These are phyloP conservation scores for Tachina grossa DNA, from an alignment of 2,888 invertebrate genomes.

Conservation along the genomic window DNA sequence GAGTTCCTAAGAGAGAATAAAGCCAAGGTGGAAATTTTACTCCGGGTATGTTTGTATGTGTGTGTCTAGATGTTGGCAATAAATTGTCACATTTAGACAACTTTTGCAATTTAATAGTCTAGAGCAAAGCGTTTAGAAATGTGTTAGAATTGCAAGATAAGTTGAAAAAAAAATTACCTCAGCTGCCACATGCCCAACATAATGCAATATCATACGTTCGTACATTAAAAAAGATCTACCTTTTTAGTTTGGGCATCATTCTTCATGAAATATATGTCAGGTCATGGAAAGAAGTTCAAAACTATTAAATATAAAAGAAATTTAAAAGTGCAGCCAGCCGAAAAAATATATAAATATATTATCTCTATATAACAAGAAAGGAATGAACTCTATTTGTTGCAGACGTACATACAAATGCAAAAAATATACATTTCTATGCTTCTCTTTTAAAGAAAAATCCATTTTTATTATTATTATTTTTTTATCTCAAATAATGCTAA, in stretches of 20 bases:
- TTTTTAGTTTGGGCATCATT: conserved; percentile 46
- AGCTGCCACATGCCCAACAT: conserved; percentile 52
- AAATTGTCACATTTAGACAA: conserved; percentile 68
- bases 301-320: conserved; percentile 33
- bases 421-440: too few species aligned
- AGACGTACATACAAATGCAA: background rate
- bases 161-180: conserved; percentile 49
- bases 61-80: conserved; percentile 49
- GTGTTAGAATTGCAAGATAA: conserved; percentile 64
- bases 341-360: background rate
- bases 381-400: background rate
- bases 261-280: conserved; percentile 56
- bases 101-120: conserved; percentile 71
- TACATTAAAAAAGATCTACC: conserved; percentile 1
- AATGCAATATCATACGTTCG: conserved; percentile 8
- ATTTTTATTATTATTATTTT: too few species aligned
- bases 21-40: background rate
- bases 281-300: conserved; percentile 49
- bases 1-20: background rate
- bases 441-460: too few species aligned
- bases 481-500: background rate
- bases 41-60: background rate
- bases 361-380: background rate
- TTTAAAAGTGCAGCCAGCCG: background rate
- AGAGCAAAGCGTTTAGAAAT: conserved; percentile 63